phyloP scores from a whole-genome alignment of 2,888 invertebrate species.

The Tipula unca region DNA sequence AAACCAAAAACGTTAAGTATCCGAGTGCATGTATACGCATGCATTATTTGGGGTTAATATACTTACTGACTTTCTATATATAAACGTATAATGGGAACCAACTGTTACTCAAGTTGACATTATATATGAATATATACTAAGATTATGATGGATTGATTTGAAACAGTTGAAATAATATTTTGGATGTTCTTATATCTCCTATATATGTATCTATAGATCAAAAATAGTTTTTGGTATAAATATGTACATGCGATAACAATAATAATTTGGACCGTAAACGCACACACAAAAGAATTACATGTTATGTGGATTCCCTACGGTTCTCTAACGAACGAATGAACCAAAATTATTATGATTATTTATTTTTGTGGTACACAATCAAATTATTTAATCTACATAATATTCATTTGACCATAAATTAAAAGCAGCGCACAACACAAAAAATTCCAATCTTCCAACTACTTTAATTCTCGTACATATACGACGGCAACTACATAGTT shows the following conservation, averaged over 20 bases:
- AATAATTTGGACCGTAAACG: background rate
- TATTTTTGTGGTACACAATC: background rate
- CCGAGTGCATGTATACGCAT: background rate
- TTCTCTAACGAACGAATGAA: background rate
- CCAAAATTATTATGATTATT: slow-evolving; percentile 14
- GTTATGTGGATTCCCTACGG: background rate
- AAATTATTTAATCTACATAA: slow-evolving; percentile 14
- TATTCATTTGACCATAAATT: slow-evolving; percentile 8
- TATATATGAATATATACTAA: background rate
- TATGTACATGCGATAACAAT: background rate
- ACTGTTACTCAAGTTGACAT: background rate
- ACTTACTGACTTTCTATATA: background rate
- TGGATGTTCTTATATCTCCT: background rate
- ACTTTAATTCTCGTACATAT: background rate
- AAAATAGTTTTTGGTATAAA: background rate
- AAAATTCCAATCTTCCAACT: background rate
- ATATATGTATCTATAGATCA: no score
- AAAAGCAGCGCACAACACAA: background rate
- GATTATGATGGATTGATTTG: background rate
- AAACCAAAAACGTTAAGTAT: background rate
- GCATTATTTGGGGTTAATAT: background rate
- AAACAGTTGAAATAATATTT: background rate
- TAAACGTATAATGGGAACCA: slow-evolving; percentile 2
- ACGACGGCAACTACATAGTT: background rate
- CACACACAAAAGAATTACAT: background rate